Evolutionary conservation across 2,888 invertebrate species (phyloP).

Genomic region (Mactromeris polynyma): DNA sequence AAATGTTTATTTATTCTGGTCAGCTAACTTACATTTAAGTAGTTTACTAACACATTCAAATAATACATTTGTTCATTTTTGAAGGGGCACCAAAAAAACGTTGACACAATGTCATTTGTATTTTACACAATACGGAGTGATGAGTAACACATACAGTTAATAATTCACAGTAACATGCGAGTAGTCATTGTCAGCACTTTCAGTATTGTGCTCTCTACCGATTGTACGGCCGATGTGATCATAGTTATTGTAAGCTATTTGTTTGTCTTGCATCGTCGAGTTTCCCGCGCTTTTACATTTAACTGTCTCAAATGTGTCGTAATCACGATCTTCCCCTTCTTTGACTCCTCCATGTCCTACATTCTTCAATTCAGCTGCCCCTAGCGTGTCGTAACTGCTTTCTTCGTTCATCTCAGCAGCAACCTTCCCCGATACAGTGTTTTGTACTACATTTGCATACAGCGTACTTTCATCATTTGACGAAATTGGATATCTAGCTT

Average conservation of each 20-base stretch:
- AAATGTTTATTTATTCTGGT: too few relatives aligned
- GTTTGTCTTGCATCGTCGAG: not conserved
- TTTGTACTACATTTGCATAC: not conserved
- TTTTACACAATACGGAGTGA: too few relatives aligned
- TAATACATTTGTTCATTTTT: too few relatives aligned
- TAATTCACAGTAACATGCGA: not conserved
- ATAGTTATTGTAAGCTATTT: not conserved
- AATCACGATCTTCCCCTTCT: not conserved
- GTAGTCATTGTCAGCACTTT: not conserved
- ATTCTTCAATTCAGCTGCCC: not conserved
- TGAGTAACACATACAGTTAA: not conserved
- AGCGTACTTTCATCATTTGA: not conserved
- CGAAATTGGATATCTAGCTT: not conserved
- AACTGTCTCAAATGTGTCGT: not conserved
- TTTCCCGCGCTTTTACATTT: not conserved
- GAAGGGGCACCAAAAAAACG: too few relatives aligned
- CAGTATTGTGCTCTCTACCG: not conserved
- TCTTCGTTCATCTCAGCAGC: not conserved
- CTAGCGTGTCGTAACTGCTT: not conserved
- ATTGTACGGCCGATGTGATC: not conserved
- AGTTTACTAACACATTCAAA: too few relatives aligned
- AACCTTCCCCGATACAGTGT: not conserved
- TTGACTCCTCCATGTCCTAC: not conserved
- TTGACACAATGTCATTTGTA: too few relatives aligned
- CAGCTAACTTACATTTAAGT: too few relatives aligned